Conservation (phyloP, 2,888 invertebrate species). For the Andrena praecox region DNA sequence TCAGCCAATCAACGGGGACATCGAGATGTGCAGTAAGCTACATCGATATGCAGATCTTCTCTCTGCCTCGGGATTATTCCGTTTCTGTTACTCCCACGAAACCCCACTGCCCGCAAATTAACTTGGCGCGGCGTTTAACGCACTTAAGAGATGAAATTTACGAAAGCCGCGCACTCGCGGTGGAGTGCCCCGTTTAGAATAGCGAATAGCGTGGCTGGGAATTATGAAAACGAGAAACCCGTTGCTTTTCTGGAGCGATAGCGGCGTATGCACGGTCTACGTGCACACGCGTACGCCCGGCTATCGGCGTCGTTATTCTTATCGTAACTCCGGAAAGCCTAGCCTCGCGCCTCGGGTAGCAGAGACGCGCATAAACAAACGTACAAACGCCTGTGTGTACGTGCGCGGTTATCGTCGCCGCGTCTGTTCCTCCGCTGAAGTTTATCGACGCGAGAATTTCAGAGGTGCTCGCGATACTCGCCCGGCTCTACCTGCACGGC, state of each 20-base stretch:
- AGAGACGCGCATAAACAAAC: constrained; percentile 42
- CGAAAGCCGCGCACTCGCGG: background rate
- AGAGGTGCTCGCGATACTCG: constrained; percentile 19
- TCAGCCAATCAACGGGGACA: background rate
- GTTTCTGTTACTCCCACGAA: too few species aligned
- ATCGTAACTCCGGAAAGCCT: constrained; percentile 62
- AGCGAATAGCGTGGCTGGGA: constrained; percentile 1
- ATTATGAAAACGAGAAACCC: constrained; percentile 37
- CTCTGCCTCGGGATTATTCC: too few species aligned
- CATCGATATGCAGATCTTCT: too few species aligned
- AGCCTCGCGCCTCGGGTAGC: constrained; percentile 49
- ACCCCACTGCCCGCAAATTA: too few species aligned
- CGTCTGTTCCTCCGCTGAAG: constrained; percentile 39
- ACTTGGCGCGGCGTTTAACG: background rate
- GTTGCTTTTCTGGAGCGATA: constrained; percentile 16
- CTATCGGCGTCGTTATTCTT: constrained; percentile 69
- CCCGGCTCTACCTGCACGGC: background rate
- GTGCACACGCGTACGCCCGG: constrained; percentile 1
- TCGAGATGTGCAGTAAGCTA: too few species aligned
- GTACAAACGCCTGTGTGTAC: constrained; percentile 11
- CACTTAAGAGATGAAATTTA: background rate
- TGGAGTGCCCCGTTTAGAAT: constrained; percentile 2
- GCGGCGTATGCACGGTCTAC: background rate
- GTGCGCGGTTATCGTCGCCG: constrained; percentile 54
- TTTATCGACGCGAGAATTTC: constrained; percentile 53